These are phyloP conservation scores for Sterna hirundo DNA, from an alignment of 2,113 vertebrate species.

Conservation along the genomic window DNA sequence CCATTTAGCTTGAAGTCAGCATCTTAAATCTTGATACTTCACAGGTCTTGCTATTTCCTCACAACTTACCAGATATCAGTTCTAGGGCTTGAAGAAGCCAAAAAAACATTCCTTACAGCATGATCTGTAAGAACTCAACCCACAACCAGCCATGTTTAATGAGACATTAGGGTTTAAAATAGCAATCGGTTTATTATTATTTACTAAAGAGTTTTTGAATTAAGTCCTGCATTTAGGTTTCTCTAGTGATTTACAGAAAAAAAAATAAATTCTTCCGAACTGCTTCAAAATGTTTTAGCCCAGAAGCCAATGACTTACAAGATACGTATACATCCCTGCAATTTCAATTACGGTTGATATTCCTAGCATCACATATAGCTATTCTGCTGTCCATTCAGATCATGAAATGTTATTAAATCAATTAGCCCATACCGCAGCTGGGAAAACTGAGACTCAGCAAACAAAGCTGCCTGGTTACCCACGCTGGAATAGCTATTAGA, in stretches of 20 bases:
- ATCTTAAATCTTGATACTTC: background rate
- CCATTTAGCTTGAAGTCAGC: background rate
- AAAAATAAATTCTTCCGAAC: background rate
- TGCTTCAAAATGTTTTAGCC: background rate
- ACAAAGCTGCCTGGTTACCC: background rate
- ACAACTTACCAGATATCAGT: background rate
- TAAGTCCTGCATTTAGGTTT: background rate
- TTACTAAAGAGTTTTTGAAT: background rate
- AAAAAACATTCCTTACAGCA: background rate
- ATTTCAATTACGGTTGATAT: background rate
- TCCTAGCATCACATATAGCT: background rate
- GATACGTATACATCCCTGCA: fast-evolving
- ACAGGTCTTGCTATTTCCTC: background rate
- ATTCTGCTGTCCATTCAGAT: background rate
- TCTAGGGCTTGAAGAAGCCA: background rate
- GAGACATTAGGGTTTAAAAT: fast-evolving
- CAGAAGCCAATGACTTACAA: background rate
- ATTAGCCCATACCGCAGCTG: background rate
- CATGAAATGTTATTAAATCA: background rate
- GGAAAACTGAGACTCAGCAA: background rate
- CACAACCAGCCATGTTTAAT: fast-evolving
- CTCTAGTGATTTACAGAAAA: background rate
- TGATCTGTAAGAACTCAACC: background rate
- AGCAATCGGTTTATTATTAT: background rate
- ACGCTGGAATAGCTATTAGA: background rate